These are phyloP conservation scores for Branchinecta lynchi DNA, from an alignment of 1,140 invertebrate genomes.

Conservation along the genomic window DNA sequence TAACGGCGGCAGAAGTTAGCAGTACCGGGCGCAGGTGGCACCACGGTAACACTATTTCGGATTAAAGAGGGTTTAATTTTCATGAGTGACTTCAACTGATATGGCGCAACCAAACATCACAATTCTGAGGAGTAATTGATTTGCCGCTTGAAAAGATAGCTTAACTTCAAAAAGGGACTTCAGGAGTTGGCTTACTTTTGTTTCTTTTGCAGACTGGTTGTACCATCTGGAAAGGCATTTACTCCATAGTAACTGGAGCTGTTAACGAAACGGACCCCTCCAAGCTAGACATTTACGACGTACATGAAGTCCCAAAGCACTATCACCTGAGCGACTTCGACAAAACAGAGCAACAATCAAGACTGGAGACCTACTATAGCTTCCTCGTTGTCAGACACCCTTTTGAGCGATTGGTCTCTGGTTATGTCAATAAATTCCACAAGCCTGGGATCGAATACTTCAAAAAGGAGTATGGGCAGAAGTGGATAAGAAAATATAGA, in stretches of 20 bases:
- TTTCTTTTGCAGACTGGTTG: background rate
- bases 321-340: background rate
- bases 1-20: too few relatives aligned
- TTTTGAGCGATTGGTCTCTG: background rate
- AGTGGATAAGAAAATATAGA: background rate
- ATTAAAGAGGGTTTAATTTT: too few relatives aligned
- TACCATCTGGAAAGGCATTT: background rate
- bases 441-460: background rate
- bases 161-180: too few relatives aligned
- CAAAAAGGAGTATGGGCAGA: background rate
- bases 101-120: too few relatives aligned
- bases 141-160: too few relatives aligned
- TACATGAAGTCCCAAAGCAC: background rate
- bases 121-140: too few relatives aligned
- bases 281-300: background rate
- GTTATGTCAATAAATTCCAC: background rate
- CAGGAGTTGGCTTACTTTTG: background rate
- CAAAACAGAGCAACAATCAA: background rate
- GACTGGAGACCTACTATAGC: background rate
- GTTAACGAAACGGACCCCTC: background rate
- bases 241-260: background rate
- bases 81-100: too few relatives aligned
- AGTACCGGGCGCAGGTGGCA: too few relatives aligned
- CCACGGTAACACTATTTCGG: too few relatives aligned
- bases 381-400: background rate